These are phyloP conservation scores for Platycheirus rosarum DNA, from an alignment of 2,888 invertebrate species.

Conservation along the genomic window DNA sequence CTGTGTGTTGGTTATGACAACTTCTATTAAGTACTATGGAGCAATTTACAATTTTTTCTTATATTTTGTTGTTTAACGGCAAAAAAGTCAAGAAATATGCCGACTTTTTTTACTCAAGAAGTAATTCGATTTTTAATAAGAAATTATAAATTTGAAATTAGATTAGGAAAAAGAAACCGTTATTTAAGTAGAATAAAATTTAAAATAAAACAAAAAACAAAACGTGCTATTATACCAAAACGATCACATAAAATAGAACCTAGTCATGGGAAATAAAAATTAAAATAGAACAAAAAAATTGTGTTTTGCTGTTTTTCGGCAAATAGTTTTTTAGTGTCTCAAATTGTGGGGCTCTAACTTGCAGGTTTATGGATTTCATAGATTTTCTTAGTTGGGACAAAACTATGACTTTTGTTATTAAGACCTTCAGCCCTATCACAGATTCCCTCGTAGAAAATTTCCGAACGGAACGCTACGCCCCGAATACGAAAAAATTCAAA, in stretches of 20 bases:
- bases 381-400: too few relatives aligned
- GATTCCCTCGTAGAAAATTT: too few relatives aligned
- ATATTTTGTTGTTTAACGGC: slow-evolving; percentile 20
- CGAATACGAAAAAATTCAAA: too few relatives aligned
- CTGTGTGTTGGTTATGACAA: background rate
- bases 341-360: too few relatives aligned
- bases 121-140: slow-evolving; percentile 2
- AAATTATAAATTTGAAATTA: slow-evolving; percentile 18
- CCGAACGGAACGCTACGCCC: too few relatives aligned
- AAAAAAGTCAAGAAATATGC: slow-evolving; percentile 30
- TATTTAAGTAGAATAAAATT: slow-evolving; percentile 57
- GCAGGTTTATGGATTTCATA: too few relatives aligned
- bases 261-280: slow-evolving; percentile 49
- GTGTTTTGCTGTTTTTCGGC: background rate
- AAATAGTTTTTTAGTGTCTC: too few relatives aligned
- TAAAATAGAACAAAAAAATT: slow-evolving; percentile 3
- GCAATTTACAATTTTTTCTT: slow-evolving; percentile 38
- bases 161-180: slow-evolving; percentile 26
- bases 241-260: slow-evolving; percentile 45
- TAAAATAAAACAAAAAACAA: slow-evolving; percentile 37
- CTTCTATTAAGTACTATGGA: slow-evolving; percentile 32
- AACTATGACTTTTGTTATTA: too few relatives aligned
- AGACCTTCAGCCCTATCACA: too few relatives aligned
- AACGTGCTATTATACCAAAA: slow-evolving; percentile 68
- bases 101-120: slow-evolving; percentile 54